Evolutionary conservation across 1,140 invertebrate species (phyloP), one percentile per base, ranked within the genome.

Genomic region (Caenorhabditis remanei): DNA sequence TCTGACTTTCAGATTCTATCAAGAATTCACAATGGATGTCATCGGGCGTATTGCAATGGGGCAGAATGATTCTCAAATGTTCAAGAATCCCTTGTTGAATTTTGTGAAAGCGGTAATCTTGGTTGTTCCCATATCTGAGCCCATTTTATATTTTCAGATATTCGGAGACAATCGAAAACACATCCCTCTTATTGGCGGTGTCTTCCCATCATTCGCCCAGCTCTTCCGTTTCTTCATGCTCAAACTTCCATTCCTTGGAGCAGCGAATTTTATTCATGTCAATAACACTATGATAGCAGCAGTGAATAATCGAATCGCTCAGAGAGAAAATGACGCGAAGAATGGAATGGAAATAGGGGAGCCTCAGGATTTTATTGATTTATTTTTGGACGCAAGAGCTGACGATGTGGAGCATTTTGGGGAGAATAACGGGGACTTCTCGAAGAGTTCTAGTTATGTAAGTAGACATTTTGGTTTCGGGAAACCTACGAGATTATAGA

Each of bases 301-400:
- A 5, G 67, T 86, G 4, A 14, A 86, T n/a, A 43, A 58, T 8
- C n/a, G 85, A 19, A 86, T 75, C 9, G 41, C 32, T 16, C 56
- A 86, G 11, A 21, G 67, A n/a, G 56, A 79, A 58, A 40, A 79
- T n/a, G 67, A 79, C 32, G n/a, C n/a, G 8, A 24, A 82, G 19
- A 41, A 53, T 65, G 84, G 84, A 11, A 65, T 85, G 48, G 58
- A 65, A 13, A 4, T 21, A 0, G 63, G 84, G 11, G 85, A 86
- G n/a, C 67, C 85, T 40, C 40, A 55, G 2, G 91, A 91, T 67
- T 91, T 92, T 67, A 91, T 91, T 67, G 90, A 91, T 65, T 50
- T 91, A 6, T 91, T 91, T 82, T 67, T 91, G 65, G 86, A 90
- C 56, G 89, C 90, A 0, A 84, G 89, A 75, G 41, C 61, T 41